phyloP scores from a whole-genome alignment of 2,888 invertebrate species.

The Tiphia femorata region DNA sequence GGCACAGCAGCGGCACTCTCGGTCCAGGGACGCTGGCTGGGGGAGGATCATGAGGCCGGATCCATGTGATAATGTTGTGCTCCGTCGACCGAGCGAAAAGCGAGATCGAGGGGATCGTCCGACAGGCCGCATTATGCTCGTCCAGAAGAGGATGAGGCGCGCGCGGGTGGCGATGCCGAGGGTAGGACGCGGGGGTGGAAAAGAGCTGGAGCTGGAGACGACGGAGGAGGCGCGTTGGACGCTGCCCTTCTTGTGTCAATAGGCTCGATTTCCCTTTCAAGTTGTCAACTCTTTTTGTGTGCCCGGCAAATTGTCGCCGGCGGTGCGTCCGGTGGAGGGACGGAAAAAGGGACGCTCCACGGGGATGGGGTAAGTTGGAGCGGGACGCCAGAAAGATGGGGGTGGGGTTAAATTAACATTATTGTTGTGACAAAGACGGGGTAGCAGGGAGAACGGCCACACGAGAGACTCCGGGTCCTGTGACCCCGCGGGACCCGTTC shows the following conservation, averaged over 20 bases:
- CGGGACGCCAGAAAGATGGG: conserved; percentile 12
- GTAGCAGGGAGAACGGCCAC: conserved; percentile 45
- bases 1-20: no score
- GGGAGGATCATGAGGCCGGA: conserved; percentile 30
- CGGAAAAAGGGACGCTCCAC: conserved; percentile 32
- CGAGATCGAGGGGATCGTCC: conserved; percentile 27
- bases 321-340: conserved; percentile 40
- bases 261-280: conserved; percentile 70
- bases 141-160: conserved; percentile 28
- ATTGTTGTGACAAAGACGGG: conserved; percentile 67
- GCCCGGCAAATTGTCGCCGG: conserved; percentile 65
- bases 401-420: conserved; percentile 67
- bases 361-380: conserved; percentile 5
- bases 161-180: not conserved
- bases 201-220: not conserved
- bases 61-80: conserved; percentile 47
- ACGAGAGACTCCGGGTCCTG: conserved; percentile 39
- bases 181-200: conserved; percentile 1
- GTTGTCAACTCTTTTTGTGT: conserved; percentile 69
- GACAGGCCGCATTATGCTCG: conserved; percentile 44
- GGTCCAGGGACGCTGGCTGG: conserved; percentile 11
- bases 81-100: conserved; percentile 45
- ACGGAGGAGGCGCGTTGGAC: conserved; percentile 19
- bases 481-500: conserved; percentile 50
- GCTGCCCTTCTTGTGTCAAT: conserved; percentile 63